These are phyloP conservation scores for Lasioglossum morio DNA, from an alignment of 2,888 invertebrate species.

Conservation along the genomic window DNA sequence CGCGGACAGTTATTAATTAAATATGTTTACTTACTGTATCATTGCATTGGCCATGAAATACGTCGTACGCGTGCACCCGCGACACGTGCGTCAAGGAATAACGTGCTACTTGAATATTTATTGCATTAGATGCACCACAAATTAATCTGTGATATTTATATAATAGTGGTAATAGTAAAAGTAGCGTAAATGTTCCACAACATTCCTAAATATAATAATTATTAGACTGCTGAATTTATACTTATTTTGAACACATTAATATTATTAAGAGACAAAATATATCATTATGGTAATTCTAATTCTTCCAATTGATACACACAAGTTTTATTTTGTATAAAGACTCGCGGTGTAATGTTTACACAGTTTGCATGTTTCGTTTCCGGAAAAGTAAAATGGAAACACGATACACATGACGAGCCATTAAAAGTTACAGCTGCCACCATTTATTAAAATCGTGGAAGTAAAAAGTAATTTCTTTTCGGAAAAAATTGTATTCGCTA, in stretches of 20 bases:
- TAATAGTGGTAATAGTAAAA: not conserved
- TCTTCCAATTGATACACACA: not conserved
- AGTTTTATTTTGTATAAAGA: not conserved
- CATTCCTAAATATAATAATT: not conserved
- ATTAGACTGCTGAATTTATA: not conserved
- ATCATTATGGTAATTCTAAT: not conserved
- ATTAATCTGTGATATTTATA: not conserved
- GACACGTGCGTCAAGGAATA: not conserved
- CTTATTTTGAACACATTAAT: not conserved
- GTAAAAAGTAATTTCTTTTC: not conserved
- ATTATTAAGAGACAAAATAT: not conserved
- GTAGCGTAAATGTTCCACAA: not conserved
- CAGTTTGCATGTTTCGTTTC: not conserved
- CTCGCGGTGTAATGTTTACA: not conserved
- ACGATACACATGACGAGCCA: not conserved
- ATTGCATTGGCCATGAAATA: not conserved
- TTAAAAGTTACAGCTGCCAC: not conserved
- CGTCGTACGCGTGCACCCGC: too few relatives aligned
- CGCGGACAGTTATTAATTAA: constrained; percentile 8
- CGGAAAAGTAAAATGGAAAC: not conserved
- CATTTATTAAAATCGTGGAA: not conserved
- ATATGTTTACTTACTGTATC: constrained; percentile 7
- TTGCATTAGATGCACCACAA: not conserved
- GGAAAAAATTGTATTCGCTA: not conserved
- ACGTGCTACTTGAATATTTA: not conserved